These are phyloP conservation scores for Nesometra sesokonis DNA, from an alignment of 35 echinoderm and acorn worm species.

Conservation along the genomic window DNA sequence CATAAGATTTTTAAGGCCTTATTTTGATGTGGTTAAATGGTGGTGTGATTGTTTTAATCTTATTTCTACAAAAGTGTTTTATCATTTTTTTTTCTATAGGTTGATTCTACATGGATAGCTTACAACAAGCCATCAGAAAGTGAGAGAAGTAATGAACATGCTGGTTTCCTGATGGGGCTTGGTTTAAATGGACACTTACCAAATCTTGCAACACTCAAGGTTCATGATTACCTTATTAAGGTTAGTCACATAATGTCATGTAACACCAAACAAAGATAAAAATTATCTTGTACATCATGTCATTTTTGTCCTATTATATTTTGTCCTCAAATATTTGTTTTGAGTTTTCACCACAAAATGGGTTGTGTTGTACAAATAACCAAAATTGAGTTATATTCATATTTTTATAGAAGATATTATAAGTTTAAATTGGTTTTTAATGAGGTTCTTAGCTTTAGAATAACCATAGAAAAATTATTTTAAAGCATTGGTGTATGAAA, in stretches of 20 bases:
- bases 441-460: background rate
- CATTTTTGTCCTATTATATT: background rate
- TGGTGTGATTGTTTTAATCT: too few species aligned
- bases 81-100: conserved; percentile 11
- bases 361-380: too few species aligned
- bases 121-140: conserved; percentile 77
- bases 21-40: too few species aligned
- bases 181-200: conserved; percentile 86
- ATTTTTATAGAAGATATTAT: too few species aligned
- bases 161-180: conserved; percentile 89
- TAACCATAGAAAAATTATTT: too few species aligned
- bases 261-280: background rate
- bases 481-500: too few species aligned
- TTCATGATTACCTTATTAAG: conserved; percentile 80
- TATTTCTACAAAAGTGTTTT: too few species aligned
- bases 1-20: too few species aligned
- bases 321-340: background rate
- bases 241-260: too few species aligned
- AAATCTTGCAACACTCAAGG: conserved; percentile 52
- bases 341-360: too few species aligned
- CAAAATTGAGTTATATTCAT: too few species aligned
- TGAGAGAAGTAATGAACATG: conserved; percentile 81
- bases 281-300: background rate
- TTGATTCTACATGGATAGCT: conserved; percentile 92
- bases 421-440: too few species aligned